phyloP scores from a whole-genome alignment of 2,797 vertebrate species.

The Danio albolineatus region DNA sequence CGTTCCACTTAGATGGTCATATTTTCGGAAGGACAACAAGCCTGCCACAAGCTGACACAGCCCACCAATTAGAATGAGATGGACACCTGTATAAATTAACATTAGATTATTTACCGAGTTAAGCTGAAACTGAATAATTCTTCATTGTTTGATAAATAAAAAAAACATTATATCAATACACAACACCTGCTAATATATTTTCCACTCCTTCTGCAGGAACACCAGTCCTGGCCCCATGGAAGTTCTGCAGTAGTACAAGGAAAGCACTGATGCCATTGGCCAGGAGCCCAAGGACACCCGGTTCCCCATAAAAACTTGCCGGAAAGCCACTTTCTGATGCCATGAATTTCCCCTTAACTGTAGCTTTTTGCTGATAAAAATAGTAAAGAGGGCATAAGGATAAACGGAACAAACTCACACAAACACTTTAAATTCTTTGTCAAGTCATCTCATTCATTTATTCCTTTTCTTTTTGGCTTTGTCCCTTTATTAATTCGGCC shows the following conservation, averaged over 20 bases:
- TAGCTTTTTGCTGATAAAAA: conserved; percentile 7
- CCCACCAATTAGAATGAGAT: conserved; percentile 87
- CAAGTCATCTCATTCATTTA: too few relatives aligned
- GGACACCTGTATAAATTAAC: conserved; percentile 78
- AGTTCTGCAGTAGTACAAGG: conserved; percentile 87
- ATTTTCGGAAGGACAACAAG: conserved; percentile 87
- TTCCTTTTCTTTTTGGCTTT: too few relatives aligned
- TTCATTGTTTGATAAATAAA: neutral
- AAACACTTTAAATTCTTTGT: neutral
- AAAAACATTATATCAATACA: neutral
- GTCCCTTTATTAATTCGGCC: too few relatives aligned
- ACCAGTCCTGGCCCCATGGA: conserved; percentile 73
- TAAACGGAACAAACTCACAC: neutral
- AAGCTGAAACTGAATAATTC: neutral
- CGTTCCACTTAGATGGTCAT: conserved; percentile 85
- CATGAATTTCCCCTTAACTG: conserved; percentile 67
- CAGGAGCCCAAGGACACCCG: conserved; percentile 84
- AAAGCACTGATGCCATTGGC: conserved; percentile 89
- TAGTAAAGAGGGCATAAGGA: neutral
- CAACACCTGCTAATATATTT: conserved; percentile 84
- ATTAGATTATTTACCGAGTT: neutral
- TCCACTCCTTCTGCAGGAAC: conserved; percentile 74
- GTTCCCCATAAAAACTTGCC: conserved; percentile 89
- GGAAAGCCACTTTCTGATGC: conserved; percentile 78
- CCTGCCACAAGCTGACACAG: conserved; percentile 87